phyloP scores from a whole-genome alignment of 2,888 invertebrate genomes.

The Orthosia gothica region DNA sequence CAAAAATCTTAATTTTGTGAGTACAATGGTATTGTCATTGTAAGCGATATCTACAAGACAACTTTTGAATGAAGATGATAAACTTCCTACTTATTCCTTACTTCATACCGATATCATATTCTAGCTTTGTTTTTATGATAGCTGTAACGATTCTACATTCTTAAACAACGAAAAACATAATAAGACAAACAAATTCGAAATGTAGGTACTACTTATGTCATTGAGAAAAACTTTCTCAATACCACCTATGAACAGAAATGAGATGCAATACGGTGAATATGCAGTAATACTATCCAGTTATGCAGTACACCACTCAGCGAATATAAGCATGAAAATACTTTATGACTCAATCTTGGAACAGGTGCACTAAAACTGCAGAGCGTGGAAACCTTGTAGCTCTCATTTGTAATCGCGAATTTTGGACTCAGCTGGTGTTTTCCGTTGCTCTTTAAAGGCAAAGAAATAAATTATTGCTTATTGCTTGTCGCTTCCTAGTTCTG shows the following conservation, averaged over 20 bases:
- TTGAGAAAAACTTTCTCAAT: slow-evolving; percentile 4
- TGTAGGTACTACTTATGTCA: not conserved
- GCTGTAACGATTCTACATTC: not conserved
- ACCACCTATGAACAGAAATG: slow-evolving; percentile 5
- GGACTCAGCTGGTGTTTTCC: slow-evolving; percentile 27
- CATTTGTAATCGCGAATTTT: slow-evolving; percentile 53
- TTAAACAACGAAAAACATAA: not conserved
- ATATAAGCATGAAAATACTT: slow-evolving; percentile 50
- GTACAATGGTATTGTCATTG: too few relatives aligned
- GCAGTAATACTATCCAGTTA: slow-evolving; percentile 22
- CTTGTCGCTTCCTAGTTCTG: not conserved
- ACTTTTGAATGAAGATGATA: too few relatives aligned
- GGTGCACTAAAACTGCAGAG: slow-evolving; percentile 56
- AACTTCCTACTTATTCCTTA: too few relatives aligned
- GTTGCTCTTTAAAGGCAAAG: slow-evolving; percentile 27
- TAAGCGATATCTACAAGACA: too few relatives aligned
- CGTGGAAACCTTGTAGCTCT: slow-evolving; percentile 32
- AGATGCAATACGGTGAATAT: slow-evolving; percentile 17
- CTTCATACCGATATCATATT: too few relatives aligned
- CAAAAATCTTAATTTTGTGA: too few relatives aligned
- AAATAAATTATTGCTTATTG: slow-evolving; percentile 21
- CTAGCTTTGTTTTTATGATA: not conserved
- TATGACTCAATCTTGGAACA: slow-evolving; percentile 59
- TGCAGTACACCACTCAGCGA: slow-evolving; percentile 38
- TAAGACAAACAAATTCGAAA: not conserved